Conservation (phyloP, 2,797 vertebrate genomes). For the Morus bassanus region DNA sequence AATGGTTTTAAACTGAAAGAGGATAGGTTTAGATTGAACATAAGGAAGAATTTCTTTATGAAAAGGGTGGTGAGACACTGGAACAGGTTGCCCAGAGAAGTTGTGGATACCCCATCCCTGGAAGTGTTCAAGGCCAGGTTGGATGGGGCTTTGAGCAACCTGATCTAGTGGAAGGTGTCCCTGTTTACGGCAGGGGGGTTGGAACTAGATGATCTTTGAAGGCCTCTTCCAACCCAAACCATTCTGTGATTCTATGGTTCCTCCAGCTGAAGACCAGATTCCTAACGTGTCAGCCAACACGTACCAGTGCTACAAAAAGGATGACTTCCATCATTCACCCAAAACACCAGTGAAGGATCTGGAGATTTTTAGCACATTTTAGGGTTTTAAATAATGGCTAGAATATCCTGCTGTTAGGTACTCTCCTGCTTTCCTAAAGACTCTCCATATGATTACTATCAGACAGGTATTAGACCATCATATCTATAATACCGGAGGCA, state of each 20-base stretch:
- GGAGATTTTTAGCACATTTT: neutral
- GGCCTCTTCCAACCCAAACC: neutral
- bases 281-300: neutral
- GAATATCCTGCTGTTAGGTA: neutral
- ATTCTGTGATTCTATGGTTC: neutral
- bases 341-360: neutral
- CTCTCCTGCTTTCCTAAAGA: neutral
- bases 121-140: neutral
- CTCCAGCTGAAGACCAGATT: neutral
- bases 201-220: neutral
- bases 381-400: neutral
- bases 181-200: rapidly evolving
- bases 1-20: neutral
- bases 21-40: neutral
- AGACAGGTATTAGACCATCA: neutral
- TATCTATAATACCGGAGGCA: neutral
- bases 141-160: neutral
- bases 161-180: neutral
- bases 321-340: neutral
- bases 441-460: neutral
- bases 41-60: neutral
- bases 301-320: neutral
- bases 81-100: neutral
- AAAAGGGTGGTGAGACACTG: neutral
- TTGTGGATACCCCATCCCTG: neutral